Base-by-base conservation (phyloP, 1,140 invertebrate species). In the Anadara kagoshimensis region DNA sequence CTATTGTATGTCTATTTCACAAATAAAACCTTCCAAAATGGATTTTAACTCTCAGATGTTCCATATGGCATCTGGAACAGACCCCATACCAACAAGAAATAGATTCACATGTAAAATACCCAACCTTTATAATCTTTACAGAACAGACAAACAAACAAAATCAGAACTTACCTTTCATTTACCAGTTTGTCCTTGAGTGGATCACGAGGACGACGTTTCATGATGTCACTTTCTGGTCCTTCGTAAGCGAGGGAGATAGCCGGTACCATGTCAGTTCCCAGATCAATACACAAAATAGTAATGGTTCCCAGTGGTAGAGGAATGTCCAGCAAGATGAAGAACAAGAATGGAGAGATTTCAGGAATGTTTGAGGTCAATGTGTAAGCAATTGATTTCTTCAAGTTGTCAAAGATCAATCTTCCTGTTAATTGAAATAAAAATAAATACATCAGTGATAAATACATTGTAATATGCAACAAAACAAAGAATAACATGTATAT, bases 361-460 rank as follows among this genome's bases (percentile, higher is more conserved):
- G 98, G 98, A 91, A 99, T 99, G 91, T 99, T 99, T 72, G 96
- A 98, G 74, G 98, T 99, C 70, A 99, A 91, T 45, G 98, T 99
- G 92, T 99, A 99, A 22, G 97, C 97, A 91, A 99, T 99, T 78
- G 98, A 99, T 91, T 99, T 99, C 91, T 99, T 99, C 89, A 99
- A 91, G 90, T 99, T 99, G 91, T 99, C 98, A 92, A 99, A 99
- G 89, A 99, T 99, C 72, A 99, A 90, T 73, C 98, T 94, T 76
- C 97, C 86, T 86, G 74, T 43, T 70, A 71, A 66, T 71, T 22
- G 7, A 22, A 68, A 68, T 14, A 47, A 11, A 49, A 11, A 49
- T 49, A 49, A 11, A 10, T 11, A 11, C 18, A 49, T 11, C 18
- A 11, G 10, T 11, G 18, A 11, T 11, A 11, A 49, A 49, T 49